Evolutionary conservation across 2,113 vertebrate genomes (phyloP), one percentile per base, ranked within the genome.

Genomic region (Proteles cristata): DNA sequence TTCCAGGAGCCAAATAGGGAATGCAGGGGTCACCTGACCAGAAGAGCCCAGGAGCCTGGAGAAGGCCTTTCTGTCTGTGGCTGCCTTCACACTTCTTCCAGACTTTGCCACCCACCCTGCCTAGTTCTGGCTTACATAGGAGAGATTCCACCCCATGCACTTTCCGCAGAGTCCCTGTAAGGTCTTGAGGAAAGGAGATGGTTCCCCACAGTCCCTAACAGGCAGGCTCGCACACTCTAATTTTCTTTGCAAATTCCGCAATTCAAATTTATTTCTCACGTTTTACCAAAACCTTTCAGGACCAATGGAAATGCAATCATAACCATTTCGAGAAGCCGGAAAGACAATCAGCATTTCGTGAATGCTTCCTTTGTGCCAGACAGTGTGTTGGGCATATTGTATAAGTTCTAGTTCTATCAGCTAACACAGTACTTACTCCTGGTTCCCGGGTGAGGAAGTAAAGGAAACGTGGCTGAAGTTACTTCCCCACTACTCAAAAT

Each of bases 1-100:
- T 53, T n/a, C 50, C 0, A 1, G 3, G 12, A 73, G 35, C 11
- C 5, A 10, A 4, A 3, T 23, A 69, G 23, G 4, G 1, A 2
- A 45, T 11, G 2, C 4, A 33, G 9, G 15, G 12, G 19, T 7
- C 33, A 21, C 33, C 12, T 16, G 48, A n/a, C n/a, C 0, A 1
- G 43, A 25, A 45, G 21, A 55, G 58, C 39, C 43, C 16, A 1
- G 3, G 4, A 26, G 21, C 5, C 17, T 2, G 0, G 5, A 74
- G 21, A 45, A 4, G 23, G 4, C 9, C 35, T 3, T 76, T 55
- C 65, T 6, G 9, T 39, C 15, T 33, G 26, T 15, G n/a, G 28
- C 26, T 80, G 31, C 63, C n/a, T 55, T 35, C 23, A 28, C 9
- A 23, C 31, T 61, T 43, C 35, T 19, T 21, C 16, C 7, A 8